Percentiles rank a stretch among this genome's conserved stretches.
phyloP scores from a whole-genome alignment of 2,797 vertebrate species.

The Sebastes oblongus region DNA sequence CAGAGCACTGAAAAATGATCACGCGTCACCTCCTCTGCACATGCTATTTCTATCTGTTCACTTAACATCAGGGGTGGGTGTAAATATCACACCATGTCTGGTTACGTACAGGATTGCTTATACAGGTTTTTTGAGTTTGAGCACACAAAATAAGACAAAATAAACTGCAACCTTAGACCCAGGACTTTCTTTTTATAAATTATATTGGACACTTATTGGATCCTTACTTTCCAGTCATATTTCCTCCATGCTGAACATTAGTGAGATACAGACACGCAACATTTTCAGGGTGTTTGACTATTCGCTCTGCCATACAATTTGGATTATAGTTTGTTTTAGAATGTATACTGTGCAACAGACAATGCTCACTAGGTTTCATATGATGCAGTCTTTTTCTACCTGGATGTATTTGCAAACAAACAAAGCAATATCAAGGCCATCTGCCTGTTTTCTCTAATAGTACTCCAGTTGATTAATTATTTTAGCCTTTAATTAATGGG shows the following conservation, averaged over 20 bases:
- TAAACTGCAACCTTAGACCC: not conserved
- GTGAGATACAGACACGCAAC: not conserved
- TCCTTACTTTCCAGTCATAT: not conserved
- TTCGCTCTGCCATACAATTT: not conserved
- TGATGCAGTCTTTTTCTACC: not conserved
- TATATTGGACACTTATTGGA: not conserved
- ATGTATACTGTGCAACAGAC: not conserved
- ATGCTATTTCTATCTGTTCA: conserved; percentile 53
- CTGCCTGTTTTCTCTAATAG: not conserved
- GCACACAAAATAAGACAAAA: not conserved
- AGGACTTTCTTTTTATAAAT: not conserved
- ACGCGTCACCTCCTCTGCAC: conserved; percentile 52
- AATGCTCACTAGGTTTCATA: not conserved
- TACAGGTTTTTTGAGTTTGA: not conserved
- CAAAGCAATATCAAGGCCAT: not conserved
- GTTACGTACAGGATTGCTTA: conserved; percentile 18
- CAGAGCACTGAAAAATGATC: conserved; percentile 58
- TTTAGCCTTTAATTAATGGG: not conserved
- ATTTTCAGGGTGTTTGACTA: not conserved
- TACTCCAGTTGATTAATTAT: not conserved
- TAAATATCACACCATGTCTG: conserved; percentile 33
- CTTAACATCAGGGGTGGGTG: conserved; percentile 49
- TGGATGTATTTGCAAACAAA: not conserved
- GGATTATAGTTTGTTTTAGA: not conserved
- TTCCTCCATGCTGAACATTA: not conserved